These are phyloP conservation scores for Sebastolobus alascanus DNA, from an alignment of 2,797 vertebrate species.

Conservation along the genomic window DNA sequence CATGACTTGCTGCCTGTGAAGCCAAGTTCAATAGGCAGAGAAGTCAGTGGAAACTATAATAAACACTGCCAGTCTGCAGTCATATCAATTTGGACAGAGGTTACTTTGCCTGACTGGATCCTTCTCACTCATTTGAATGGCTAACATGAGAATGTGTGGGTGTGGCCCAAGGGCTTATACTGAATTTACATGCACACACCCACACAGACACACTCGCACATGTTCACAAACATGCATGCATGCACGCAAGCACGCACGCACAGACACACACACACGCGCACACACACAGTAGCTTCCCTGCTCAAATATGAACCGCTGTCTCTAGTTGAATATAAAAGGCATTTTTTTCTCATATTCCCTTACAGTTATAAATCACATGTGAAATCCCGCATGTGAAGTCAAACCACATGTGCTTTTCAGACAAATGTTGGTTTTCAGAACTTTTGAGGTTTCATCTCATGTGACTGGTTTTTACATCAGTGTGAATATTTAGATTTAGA, in stretches of 20 bases:
- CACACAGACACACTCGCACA: conserved; percentile 58
- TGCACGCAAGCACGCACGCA: conserved; percentile 47
- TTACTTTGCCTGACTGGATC: conserved; percentile 72
- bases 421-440: conserved; percentile 41
- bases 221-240: conserved; percentile 66
- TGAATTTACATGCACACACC: conserved; percentile 78
- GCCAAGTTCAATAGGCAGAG: conserved; percentile 62
- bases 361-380: conserved; percentile 55
- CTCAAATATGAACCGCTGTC: conserved; percentile 63
- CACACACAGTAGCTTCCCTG: conserved; percentile 60
- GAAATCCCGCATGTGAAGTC: conserved; percentile 54
- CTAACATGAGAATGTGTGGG: conserved; percentile 76
- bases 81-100: conserved; percentile 70
- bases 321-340: conserved; percentile 72
- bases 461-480: background rate
- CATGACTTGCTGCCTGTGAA: conserved; percentile 60
- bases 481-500: conserved; percentile 13
- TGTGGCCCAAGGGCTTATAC: conserved; percentile 76
- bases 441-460: background rate
- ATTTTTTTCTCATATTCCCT: conserved; percentile 56
- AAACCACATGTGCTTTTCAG: conserved; percentile 59
- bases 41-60: conserved; percentile 68
- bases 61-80: conserved; percentile 70
- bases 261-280: conserved; percentile 22
- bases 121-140: conserved; percentile 63